Conservation (phyloP, 2,113 vertebrate genomes). For the Galemys pyrenaicus region DNA sequence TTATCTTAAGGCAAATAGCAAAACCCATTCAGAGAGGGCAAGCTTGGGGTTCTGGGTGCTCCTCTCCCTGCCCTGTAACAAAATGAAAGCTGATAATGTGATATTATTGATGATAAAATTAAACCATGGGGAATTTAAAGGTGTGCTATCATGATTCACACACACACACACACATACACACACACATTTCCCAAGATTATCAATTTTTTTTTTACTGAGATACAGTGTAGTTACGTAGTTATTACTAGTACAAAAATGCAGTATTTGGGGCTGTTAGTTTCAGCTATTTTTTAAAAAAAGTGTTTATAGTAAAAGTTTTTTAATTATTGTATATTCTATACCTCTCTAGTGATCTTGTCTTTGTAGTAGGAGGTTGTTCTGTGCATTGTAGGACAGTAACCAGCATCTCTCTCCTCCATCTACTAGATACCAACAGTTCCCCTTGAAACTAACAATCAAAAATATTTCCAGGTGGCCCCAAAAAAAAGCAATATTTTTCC, state of each 20-base stretch:
- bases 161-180: neutral
- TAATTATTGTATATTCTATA: neutral
- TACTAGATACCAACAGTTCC: neutral
- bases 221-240: too few relatives aligned
- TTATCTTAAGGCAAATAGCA: too few relatives aligned
- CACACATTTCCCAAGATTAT: too few relatives aligned
- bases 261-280: neutral
- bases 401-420: neutral
- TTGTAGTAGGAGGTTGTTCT: neutral
- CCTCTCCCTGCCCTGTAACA: too few relatives aligned
- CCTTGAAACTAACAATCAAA: neutral
- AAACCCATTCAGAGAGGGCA: too few relatives aligned
- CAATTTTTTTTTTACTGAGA: too few relatives aligned
- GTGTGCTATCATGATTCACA: neutral
- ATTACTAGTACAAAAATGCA: neutral
- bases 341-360: neutral
- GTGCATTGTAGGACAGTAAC: neutral
- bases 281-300: conserved; percentile 25
- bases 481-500: too few relatives aligned
- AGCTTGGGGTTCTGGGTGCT: too few relatives aligned
- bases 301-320: neutral
- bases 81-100: conserved; percentile 24
- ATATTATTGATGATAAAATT: conserved; percentile 40
- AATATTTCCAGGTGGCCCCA: neutral
- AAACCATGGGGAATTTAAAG: conserved; percentile 42